A percentile compares a stretch with the other conserved stretches of the same genome.
These are phyloP conservation scores for Philopedon plagiatum DNA, from an alignment of 2,888 invertebrate species.

Conservation along the genomic window DNA sequence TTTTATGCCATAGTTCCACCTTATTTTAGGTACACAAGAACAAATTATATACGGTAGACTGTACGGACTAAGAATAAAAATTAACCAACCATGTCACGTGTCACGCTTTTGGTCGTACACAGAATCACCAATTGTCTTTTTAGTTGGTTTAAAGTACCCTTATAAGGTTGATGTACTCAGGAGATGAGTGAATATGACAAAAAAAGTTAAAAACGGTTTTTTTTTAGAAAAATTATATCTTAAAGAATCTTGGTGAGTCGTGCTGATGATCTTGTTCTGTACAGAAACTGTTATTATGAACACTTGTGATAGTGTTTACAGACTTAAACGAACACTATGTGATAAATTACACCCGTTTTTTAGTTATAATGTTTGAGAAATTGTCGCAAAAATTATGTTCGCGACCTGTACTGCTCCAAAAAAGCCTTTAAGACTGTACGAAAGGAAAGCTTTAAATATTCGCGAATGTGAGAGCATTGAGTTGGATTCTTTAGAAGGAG, in stretches of 20 bases:
- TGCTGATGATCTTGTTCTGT: no score
- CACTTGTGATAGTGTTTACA: no score
- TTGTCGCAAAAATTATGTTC: constrained; percentile 59
- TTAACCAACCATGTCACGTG: constrained; percentile 65
- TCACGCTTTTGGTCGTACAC: constrained; percentile 66
- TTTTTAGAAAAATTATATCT: constrained; percentile 52
- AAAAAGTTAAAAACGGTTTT: not conserved
- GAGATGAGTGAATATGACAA: not conserved
- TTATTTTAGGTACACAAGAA: constrained; percentile 30
- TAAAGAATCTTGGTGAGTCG: no score
- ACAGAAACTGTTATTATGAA: no score
- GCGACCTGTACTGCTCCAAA: constrained; percentile 59
- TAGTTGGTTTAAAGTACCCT: constrained; percentile 46
- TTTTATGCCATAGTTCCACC: constrained; percentile 25
- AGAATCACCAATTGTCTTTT: constrained; percentile 63
- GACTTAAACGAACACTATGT: no score
- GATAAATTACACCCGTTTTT: no score
- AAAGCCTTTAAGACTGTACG: constrained; percentile 61
- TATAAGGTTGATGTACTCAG: constrained; percentile 43
- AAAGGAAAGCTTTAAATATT: constrained; percentile 56
- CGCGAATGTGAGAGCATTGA: constrained; percentile 64
- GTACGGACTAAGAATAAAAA: constrained; percentile 62
- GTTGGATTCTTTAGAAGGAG: constrained; percentile 66
- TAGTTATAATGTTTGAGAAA: no score
- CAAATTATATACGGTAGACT: constrained; percentile 48